Evolutionary conservation across 2,797 vertebrate species (phyloP), one percentile per base, ranked within the genome.

Genomic region (Tapirus indicus): DNA sequence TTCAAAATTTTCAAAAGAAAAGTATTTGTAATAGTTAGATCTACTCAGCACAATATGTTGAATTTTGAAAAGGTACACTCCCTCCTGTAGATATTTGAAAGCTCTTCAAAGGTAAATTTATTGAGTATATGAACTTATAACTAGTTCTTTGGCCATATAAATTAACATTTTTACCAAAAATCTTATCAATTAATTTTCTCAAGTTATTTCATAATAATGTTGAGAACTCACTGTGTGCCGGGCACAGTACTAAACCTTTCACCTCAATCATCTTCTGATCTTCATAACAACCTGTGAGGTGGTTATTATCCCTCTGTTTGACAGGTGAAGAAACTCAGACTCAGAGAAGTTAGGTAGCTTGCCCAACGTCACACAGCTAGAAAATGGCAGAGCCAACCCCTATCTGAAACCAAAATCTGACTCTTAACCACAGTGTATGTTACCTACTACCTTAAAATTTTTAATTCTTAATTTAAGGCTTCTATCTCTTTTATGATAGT

Each of bases 61-160:
- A 91, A 82, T 95, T 95, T 69, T 95, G 52, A 75, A 93, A 93
- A 91, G 20, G 41, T 66, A 58, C 17, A 87, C 11, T 79, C 29
- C 49, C 91, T 90, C 86, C 25, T 69, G 2, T 38, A 56, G 12
- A 47, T 64, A 88, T 54, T 56, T 77, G 68, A 82, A 82, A 83
- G 13, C 66, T 83, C 47, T 64, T 58, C 32, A 95, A 72, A 88
- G 56, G 49, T 86, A 68, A 85, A 92, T 74, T 85, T 79, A 74
- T 25, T 86, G 72, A 74, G 35, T 85, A 20, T 7, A 29, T 88
- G 49, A 85, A 74, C 41, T 74, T 38, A 52, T 60, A 58, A 84
- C n/a, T 93, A 25, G 60, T 66, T 71, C 74, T 93, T 93, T 69
- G 69, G n/a, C 29, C 86, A 69, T 75, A 85, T 52, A 89, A 54